Evolutionary conservation across 2,888 invertebrate species (phyloP).

Genomic region (Lumbricus terrestris): DNA sequence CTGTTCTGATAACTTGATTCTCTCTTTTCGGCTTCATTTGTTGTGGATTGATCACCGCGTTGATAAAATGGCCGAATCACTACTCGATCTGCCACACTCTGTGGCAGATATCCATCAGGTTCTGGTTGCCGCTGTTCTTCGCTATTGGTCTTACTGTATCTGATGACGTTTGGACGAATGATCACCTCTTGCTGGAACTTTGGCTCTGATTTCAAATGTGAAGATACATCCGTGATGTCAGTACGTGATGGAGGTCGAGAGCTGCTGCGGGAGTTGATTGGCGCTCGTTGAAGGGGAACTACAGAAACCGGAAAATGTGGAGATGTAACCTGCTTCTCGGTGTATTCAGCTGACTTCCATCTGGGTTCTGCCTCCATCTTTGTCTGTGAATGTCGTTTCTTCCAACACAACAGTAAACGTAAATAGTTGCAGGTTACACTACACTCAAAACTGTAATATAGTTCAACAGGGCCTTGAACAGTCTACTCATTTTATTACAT

Average conservation of each 20-base stretch:
- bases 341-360: neutral
- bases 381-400: neutral
- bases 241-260: neutral
- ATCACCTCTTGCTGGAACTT: slow-evolving; percentile 11
- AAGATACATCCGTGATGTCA: neutral
- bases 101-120: neutral
- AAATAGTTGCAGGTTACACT: neutral
- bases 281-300: neutral
- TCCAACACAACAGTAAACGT: neutral
- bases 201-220: neutral
- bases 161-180: neutral
- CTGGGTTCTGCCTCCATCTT: neutral
- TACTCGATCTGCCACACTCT: neutral
- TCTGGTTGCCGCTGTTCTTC: neutral
- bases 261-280: slow-evolving; percentile 7
- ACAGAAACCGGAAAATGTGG: neutral
- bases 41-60: neutral
- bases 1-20: neutral
- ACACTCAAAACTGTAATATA: neutral
- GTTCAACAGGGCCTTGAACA: neutral
- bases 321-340: neutral
- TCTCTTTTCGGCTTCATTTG: neutral
- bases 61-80: neutral
- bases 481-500: neutral
- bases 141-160: neutral